Conservation (phyloP, 2,113 vertebrate species). For the Oophaga pumilio region DNA sequence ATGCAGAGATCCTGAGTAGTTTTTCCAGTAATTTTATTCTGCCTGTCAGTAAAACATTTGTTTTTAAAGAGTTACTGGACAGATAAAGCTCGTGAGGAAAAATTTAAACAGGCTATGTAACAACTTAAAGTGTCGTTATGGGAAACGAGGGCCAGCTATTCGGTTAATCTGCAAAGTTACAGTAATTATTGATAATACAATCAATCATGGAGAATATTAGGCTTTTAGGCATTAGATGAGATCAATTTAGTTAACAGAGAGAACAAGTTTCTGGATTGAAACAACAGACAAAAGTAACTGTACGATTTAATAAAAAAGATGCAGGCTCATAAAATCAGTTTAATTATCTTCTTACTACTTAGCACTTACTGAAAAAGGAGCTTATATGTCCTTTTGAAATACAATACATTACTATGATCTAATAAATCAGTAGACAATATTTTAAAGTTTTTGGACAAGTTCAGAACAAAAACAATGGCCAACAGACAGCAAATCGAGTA, state of each 20-base stretch:
- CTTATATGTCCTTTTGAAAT: background rate
- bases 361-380: background rate
- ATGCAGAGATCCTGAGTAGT: constrained; percentile 51
- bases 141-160: constrained; percentile 47
- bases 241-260: constrained; percentile 58
- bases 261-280: constrained; percentile 33
- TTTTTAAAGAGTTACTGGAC: constrained; percentile 58
- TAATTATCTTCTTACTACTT: background rate
- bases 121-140: constrained; percentile 51
- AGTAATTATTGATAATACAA: constrained; percentile 56
- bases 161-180: constrained; percentile 58
- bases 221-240: constrained; percentile 54
- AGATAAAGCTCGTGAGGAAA: constrained; percentile 60
- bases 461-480: background rate
- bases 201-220: constrained; percentile 55
- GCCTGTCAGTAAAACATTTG: constrained; percentile 53
- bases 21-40: constrained; percentile 56
- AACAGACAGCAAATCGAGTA: background rate
- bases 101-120: constrained; percentile 52
- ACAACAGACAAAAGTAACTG: background rate
- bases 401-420: background rate
- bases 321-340: background rate
- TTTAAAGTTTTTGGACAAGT: background rate
- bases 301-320: constrained; percentile 2
- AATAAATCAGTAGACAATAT: background rate